Evolutionary conservation across 2,797 vertebrate genomes (phyloP).

Genomic region (Esox lucius): DNA sequence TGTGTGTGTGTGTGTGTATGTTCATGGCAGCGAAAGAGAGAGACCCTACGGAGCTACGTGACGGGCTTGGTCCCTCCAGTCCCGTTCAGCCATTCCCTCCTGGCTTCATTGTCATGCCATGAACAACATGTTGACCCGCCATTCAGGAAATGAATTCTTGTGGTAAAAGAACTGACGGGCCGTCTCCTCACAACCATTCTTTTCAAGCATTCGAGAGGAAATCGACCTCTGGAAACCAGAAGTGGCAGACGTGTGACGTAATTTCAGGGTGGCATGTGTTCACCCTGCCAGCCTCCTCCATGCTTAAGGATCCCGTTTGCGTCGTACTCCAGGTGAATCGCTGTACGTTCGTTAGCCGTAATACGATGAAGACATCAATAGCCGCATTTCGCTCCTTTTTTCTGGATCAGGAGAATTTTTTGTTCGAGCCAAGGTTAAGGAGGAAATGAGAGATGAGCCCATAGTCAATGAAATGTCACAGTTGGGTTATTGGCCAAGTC

Average conservation of each 20-base stretch:
- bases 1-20: not conserved
- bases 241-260: conserved; percentile 1
- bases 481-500: conserved; percentile 51
- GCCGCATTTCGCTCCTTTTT: conserved; percentile 19
- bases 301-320: not conserved
- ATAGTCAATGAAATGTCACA: conserved; percentile 43
- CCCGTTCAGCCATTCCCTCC: conserved; percentile 27
- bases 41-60: conserved; percentile 21
- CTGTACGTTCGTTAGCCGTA: not conserved
- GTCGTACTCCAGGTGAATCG: not conserved
- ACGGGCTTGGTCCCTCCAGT: conserved; percentile 27
- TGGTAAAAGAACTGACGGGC: conserved; percentile 42
- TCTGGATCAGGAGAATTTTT: conserved; percentile 14
- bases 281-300: not conserved
- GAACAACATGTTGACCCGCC: conserved; percentile 35
- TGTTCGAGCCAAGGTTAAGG: conserved; percentile 51
- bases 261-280: conserved; percentile 11
- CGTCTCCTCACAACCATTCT: conserved; percentile 43
- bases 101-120: conserved; percentile 40
- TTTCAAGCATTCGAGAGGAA: conserved; percentile 2
- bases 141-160: conserved; percentile 51
- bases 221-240: conserved; percentile 22
- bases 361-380: conserved; percentile 19
- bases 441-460: conserved; percentile 50
- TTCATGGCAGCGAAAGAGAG: too few species aligned